Base-by-base conservation (phyloP, 2,797 vertebrate genomes). In the Ctenosaura bakeri region DNA sequence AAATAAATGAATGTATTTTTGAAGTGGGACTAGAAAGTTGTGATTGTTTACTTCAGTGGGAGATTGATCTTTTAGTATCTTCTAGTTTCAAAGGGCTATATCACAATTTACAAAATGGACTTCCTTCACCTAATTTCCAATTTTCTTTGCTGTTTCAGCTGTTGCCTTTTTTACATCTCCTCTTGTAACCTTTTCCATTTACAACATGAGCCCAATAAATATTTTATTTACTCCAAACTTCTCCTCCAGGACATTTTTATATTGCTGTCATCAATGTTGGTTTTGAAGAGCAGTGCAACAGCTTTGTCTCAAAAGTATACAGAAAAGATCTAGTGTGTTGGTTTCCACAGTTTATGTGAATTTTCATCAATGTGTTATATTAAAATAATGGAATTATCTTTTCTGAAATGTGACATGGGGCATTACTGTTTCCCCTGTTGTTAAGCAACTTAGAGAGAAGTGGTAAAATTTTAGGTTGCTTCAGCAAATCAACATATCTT, bases 221-320 rank as follows among this genome's bases (percentile, higher is more conserved):
- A 90, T 88, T 92, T 92, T 91, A 92, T 87, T 94, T 87, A 71
- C 87, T 86, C 83, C 38, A 56, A 94, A 90, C 90, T 86, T 46
- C 89, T 88, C 93, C 88, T 91, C 88, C 81, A 78, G 90, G 91
- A 92, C 80, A 83, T 46, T 79, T 90, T 91, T 52, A 1, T 76
- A 29, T 83, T 89, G 42, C 73, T 66, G 73, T 76, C 73, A 76
- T 89, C 42, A 20, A 2, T 8, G 32, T 86, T 26, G 29, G 9
- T 91, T 94, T 92, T 90, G 76, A 93, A 93, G 71, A 73, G 10
- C 12, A 91, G 69, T 26, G 71, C n/a, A 90, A 66, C 69, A 88
- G 87, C 91, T 94, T 46, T 91, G 82, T 92, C 93, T 94, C 77
- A 91, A 88, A 92, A 85, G 62, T 62, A 85, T 59, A 69, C 89